Percentiles rank a stretch among this genome's conserved stretches.
These are phyloP conservation scores for Coracopsis vasa DNA, from an alignment of 2,113 vertebrate species.

Conservation along the genomic window DNA sequence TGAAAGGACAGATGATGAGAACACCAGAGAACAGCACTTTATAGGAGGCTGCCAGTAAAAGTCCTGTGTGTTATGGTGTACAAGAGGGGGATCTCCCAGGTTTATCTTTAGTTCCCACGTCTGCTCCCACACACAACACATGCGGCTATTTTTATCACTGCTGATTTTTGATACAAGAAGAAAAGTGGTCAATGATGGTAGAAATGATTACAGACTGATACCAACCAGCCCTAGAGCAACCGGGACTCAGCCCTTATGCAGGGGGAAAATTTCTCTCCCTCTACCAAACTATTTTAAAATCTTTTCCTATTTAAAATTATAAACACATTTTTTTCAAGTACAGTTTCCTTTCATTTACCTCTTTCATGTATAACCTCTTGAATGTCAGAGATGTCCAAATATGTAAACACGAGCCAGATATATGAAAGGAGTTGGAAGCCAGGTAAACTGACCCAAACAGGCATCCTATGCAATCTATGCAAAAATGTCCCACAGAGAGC, in stretches of 20 bases:
- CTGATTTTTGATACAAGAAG: neutral
- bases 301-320: neutral
- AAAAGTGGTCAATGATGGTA: neutral
- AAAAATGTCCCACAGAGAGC: neutral
- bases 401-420: neutral
- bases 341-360: neutral
- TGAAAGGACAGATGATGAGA: neutral
- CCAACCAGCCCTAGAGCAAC: neutral
- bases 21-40: neutral
- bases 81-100: neutral
- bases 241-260: neutral
- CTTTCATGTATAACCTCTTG: neutral
- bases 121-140: neutral
- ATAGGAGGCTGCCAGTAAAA: neutral
- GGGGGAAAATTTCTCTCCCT: neutral
- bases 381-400: neutral
- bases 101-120: neutral
- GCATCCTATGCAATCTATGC: neutral
- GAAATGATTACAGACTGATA: neutral
- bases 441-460: neutral
- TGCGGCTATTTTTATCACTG: neutral
- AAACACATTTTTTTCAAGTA: neutral
- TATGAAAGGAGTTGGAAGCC: neutral
- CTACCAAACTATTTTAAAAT: neutral
- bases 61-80: neutral